phyloP scores from a whole-genome alignment of 2,797 vertebrate genomes.

The Eospalax fontanierii region DNA sequence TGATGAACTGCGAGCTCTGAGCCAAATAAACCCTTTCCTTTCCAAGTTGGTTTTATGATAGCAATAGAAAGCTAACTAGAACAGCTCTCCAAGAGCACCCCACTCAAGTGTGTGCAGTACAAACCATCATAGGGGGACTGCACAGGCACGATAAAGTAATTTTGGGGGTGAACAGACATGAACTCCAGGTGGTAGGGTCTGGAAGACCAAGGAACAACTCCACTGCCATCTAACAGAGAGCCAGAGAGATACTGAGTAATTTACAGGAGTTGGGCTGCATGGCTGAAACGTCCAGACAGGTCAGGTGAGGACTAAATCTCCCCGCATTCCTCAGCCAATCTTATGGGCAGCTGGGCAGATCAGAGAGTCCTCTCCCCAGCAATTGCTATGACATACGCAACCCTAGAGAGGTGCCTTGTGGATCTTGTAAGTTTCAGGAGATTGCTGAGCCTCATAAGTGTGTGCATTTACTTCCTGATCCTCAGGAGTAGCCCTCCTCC shows the following conservation, averaged over 20 bases:
- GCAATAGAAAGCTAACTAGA: too few species aligned
- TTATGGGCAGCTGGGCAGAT: too few species aligned
- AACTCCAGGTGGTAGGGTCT: too few species aligned
- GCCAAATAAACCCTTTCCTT: too few species aligned
- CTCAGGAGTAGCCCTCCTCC: neutral
- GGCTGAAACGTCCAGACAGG: too few species aligned
- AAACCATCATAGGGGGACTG: too few species aligned
- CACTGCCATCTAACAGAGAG: neutral
- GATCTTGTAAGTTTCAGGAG: neutral
- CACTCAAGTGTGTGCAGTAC: neutral
- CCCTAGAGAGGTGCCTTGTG: neutral
- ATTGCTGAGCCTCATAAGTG: too few species aligned
- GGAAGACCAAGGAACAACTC: neutral
- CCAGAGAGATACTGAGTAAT: neutral
- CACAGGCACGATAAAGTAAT: neutral
- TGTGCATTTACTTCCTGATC: neutral
- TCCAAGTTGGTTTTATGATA: too few species aligned
- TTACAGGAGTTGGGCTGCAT: neutral
- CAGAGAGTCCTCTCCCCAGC: neutral
- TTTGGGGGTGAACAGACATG: neutral
- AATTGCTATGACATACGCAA: neutral
- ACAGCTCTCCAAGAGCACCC: neutral
- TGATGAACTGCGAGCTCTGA: too few species aligned
- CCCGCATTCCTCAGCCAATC: neutral
- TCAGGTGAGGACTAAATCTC: too few species aligned